A percentile compares a stretch with the other conserved stretches of the same genome.
Conservation (phyloP, 2,888 invertebrate species). For the Blera fallax region DNA sequence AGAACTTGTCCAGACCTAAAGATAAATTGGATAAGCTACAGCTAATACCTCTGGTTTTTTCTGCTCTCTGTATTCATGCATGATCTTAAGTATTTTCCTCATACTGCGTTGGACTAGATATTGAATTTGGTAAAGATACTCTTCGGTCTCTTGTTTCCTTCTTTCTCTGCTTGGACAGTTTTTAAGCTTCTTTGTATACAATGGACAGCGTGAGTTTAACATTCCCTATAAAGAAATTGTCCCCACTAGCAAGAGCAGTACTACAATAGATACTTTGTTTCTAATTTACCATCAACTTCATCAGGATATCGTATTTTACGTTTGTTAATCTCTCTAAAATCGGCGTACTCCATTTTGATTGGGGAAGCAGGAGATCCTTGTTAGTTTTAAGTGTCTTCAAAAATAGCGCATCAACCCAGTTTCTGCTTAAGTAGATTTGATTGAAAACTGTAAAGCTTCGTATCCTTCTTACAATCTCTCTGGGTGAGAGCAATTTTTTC, state of each 20-base stretch:
- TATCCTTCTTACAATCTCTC: conserved; percentile 29
- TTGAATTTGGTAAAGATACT: conserved; percentile 74
- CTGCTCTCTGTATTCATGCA: no score
- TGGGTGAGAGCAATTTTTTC: conserved; percentile 28
- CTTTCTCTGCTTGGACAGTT: conserved; percentile 13
- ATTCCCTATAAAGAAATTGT: conserved; percentile 64
- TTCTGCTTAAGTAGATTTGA: conserved; percentile 51
- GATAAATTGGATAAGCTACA: no score
- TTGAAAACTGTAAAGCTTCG: conserved; percentile 38
- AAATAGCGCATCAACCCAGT: conserved; percentile 50
- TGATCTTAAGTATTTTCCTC: conserved; percentile 73
- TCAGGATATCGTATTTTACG: conserved; percentile 27
- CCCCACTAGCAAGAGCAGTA: no score
- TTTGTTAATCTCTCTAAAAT: conserved; percentile 6
- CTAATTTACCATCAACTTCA: no score
- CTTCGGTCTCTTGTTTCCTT: conserved; percentile 52
- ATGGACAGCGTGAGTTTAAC: conserved; percentile 75
- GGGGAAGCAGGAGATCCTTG: conserved; percentile 23
- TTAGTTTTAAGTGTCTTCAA: conserved; percentile 12
- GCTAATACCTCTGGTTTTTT: conserved; percentile 55
- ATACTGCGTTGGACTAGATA: conserved; percentile 75
- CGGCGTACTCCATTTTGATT: conserved; percentile 44
- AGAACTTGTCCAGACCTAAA: no score
- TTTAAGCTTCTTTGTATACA: conserved; percentile 72
- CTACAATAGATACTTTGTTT: no score